A percentile compares a stretch with the other conserved stretches of the same genome.
These are phyloP conservation scores for Alcedo quadribrachys DNA, from an alignment of 2,797 vertebrate species.

Conservation along the genomic window DNA sequence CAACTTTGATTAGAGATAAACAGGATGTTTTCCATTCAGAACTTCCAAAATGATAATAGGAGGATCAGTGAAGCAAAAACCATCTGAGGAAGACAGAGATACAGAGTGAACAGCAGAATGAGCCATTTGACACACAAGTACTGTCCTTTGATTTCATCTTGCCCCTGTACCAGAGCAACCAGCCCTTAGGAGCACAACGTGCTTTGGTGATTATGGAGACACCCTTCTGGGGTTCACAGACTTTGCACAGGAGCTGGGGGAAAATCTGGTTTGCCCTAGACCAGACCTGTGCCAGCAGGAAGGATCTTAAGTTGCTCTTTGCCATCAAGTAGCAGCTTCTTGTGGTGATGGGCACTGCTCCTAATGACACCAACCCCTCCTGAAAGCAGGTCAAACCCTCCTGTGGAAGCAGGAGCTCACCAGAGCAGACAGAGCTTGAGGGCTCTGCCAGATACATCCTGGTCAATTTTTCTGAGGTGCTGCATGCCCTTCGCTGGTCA, in stretches of 20 bases:
- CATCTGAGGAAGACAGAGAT: neutral
- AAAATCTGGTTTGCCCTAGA: neutral
- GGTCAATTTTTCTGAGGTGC: neutral
- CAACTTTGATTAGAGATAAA: neutral
- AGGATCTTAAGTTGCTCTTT: neutral
- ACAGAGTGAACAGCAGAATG: neutral
- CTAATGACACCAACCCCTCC: neutral
- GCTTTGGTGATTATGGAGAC: neutral
- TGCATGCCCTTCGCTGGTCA: neutral
- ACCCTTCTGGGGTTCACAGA: neutral
- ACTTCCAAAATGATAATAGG: neutral
- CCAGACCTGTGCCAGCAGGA: neutral
- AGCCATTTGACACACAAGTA: neutral
- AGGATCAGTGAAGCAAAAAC: neutral
- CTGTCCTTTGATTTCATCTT: neutral
- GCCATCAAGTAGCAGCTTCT: neutral
- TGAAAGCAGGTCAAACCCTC: neutral
- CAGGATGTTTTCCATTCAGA: neutral
- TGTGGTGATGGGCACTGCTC: neutral
- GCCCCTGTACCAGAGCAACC: neutral
- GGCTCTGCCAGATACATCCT: neutral
- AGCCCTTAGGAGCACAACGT: neutral
- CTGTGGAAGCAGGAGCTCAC: neutral
- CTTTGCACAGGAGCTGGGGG: neutral
- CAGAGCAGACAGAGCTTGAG: neutral